phyloP scores from a whole-genome alignment of 2,888 invertebrate species.

The Agrochola lychnidis region DNA sequence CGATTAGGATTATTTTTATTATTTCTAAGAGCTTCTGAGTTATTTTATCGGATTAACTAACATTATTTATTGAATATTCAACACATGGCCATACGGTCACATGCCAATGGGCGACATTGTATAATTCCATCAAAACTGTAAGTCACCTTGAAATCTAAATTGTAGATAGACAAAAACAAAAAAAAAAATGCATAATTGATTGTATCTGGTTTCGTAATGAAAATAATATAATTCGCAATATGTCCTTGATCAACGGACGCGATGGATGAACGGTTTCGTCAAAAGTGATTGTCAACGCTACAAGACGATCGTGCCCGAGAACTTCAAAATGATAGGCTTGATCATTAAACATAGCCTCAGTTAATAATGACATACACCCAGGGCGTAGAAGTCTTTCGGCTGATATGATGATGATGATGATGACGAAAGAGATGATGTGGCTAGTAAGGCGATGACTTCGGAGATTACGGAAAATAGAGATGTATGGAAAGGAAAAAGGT shows the following conservation, averaged over 20 bases:
- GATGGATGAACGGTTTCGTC: background rate
- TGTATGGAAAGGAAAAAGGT: background rate
- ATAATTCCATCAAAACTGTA: background rate
- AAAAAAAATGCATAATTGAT: background rate
- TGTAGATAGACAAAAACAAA: slow-evolving; percentile 1
- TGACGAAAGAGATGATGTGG: background rate
- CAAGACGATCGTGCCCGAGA: background rate
- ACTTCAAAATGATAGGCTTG: background rate
- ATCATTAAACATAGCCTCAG: background rate
- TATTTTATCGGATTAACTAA: no score
- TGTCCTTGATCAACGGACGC: slow-evolving; percentile 19
- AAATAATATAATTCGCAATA: slow-evolving; percentile 13
- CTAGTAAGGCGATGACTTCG: background rate
- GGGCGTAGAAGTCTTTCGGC: background rate
- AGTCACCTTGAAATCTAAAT: background rate
- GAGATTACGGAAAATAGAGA: background rate
- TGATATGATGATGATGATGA: background rate
- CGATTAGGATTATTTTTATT: no score
- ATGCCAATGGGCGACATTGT: no score
- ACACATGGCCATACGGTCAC: no score
- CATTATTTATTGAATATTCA: no score
- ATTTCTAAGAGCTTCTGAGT: no score
- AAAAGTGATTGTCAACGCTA: slow-evolving; percentile 20
- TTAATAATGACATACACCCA: background rate
- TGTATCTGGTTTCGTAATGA: slow-evolving; percentile 14